Evolutionary conservation across 2,113 vertebrate species (phyloP), one percentile per base, ranked within the genome.

Genomic region (Saiga tatarica): DNA sequence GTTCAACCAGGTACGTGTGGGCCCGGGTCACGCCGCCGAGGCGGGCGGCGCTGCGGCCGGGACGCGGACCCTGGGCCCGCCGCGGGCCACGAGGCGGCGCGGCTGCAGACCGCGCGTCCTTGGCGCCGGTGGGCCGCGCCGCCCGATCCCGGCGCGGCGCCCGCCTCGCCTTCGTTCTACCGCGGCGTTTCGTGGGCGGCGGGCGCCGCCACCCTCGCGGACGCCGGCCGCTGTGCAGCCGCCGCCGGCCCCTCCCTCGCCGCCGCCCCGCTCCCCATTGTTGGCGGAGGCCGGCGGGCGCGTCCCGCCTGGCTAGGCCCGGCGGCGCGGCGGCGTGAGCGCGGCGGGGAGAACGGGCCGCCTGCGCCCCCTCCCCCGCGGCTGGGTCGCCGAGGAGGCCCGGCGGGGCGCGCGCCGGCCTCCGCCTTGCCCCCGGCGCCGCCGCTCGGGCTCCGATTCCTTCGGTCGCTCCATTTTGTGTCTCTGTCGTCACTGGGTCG

Each of bases 1-100:
- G 97, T 99, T 99, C 91, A 99, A 99, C 96, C 99, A 99, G 99
- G 99, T 99, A 99, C 50, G 97, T 23, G 85, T 23, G 79, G 83
- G 81, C 92, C 67, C 5, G 87, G 91, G 84, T 60, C 36, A 28
- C 89, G 88, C 28, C 87, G 84, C 81, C 60, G 26, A 28, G 17
- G 50, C 36, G 76, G 62, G 71, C 85, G 81, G 64, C 42, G 83
- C 82, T 33, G 96, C 89, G 95, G 92, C 60, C 59, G 19, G 74
- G 83, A 81, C 52, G 55, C 88, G 26, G 78, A 10, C 7, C 45
- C 21, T 8, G 90, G 87, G 84, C 76, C 50, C 36, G 36, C 14
- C 2, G 93, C 67, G 87, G 96, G 59, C 95, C 67, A 93, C 87
- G 59, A 95, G 93, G 88, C 93, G 55, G 85, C 62, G 84, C 71